phyloP scores from a whole-genome alignment of 2,797 vertebrate genomes.

The Rhinophrynus dorsalis region DNA sequence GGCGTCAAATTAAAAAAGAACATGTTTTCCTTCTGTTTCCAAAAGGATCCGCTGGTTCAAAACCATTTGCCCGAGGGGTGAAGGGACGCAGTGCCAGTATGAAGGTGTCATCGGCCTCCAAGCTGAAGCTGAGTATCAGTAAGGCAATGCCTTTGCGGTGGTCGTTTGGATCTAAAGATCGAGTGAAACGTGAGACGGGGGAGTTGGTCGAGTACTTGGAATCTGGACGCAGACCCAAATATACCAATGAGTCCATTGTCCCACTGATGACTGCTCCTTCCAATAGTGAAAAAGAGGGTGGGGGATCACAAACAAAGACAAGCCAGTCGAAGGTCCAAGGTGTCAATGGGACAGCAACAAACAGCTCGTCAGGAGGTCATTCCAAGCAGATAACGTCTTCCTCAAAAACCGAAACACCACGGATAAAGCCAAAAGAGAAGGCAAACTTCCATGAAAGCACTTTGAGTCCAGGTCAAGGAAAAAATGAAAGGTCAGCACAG shows the following conservation, averaged over 20 bases:
- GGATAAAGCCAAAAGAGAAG: slow-evolving; percentile 64
- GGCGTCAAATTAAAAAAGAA: no score
- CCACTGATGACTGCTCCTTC: slow-evolving; percentile 63
- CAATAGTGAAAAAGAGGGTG: slow-evolving; percentile 44
- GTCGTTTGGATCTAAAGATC: slow-evolving; percentile 79
- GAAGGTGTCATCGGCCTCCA: slow-evolving; percentile 66
- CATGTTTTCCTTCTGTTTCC: no score
- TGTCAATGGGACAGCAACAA: slow-evolving; percentile 48
- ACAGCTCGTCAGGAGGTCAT: slow-evolving; percentile 58
- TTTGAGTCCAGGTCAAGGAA: slow-evolving; percentile 35
- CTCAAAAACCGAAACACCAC: slow-evolving; percentile 58
- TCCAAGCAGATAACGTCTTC: slow-evolving; percentile 53
- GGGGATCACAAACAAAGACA: slow-evolving; percentile 18
- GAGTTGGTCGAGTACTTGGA: slow-evolving; percentile 87
- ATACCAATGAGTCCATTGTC: slow-evolving; percentile 78
- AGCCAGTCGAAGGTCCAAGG: slow-evolving; percentile 52
- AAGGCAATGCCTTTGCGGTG: slow-evolving; percentile 76
- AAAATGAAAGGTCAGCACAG: slow-evolving; percentile 38
- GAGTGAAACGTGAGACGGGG: slow-evolving; percentile 58
- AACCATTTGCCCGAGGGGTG: slow-evolving; percentile 69
- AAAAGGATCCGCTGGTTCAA: slow-evolving; percentile 73
- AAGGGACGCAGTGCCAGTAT: slow-evolving; percentile 82
- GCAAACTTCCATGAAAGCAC: slow-evolving; percentile 67
- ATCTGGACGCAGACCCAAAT: slow-evolving; percentile 80
- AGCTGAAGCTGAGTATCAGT: slow-evolving; percentile 67